These are phyloP conservation scores for Agriopis aurantiaria DNA, from an alignment of 2,888 invertebrate genomes.

Conservation along the genomic window DNA sequence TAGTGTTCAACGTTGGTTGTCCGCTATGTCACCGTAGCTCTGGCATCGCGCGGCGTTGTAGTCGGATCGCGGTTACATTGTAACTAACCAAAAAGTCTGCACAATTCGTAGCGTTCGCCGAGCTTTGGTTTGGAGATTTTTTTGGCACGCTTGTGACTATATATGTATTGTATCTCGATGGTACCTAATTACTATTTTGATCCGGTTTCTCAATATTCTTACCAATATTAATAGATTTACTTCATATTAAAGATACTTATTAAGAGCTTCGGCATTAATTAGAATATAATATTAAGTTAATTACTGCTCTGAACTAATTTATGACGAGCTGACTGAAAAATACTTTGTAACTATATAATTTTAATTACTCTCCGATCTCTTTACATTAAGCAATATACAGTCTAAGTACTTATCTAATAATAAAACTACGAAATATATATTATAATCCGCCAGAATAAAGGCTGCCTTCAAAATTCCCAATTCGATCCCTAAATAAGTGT, in stretches of 20 bases:
- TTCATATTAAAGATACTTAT: neutral
- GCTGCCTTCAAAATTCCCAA: conserved; percentile 62
- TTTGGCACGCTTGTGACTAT: no score
- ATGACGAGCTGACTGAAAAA: neutral
- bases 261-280: neutral
- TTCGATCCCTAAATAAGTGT: conserved; percentile 63
- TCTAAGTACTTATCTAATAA: neutral
- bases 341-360: neutral
- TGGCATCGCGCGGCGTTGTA: no score
- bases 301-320: neutral
- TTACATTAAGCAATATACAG: neutral
- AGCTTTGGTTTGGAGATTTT: no score
- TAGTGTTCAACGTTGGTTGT: no score
- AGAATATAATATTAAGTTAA: conserved; percentile 1
- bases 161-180: no score
- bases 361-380: neutral
- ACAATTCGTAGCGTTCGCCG: no score
- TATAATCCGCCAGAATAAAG: conserved; percentile 56
- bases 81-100: no score
- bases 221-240: no score
- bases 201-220: no score
- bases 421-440: conserved; percentile 17
- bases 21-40: no score
- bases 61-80: no score
- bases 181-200: no score